A percentile compares a stretch with the other conserved stretches of the same genome.
Evolutionary conservation across 2,113 vertebrate species (phyloP).

Genomic region (Acanthochromis polyacanthus): DNA sequence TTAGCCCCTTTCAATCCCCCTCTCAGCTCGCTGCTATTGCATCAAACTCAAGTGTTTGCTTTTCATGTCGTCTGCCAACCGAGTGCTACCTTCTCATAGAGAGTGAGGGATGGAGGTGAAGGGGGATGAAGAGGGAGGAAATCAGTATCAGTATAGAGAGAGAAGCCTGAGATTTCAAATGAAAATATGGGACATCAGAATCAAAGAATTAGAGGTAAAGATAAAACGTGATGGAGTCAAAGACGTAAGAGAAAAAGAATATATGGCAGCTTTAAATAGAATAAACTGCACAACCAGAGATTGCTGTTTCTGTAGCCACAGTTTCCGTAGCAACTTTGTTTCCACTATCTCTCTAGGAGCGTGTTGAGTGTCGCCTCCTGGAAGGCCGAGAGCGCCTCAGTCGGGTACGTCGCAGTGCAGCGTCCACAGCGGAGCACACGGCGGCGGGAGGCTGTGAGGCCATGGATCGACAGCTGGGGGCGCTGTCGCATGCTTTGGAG

Average conservation of each 20-base stretch:
- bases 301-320: constrained; percentile 68
- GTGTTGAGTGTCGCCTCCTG: constrained; percentile 90
- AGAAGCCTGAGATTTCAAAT: constrained; percentile 25
- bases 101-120: constrained; percentile 26
- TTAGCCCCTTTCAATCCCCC: constrained; percentile 19
- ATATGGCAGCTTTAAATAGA: constrained; percentile 73
- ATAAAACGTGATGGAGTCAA: constrained; percentile 16
- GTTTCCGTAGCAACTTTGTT: constrained; percentile 91
- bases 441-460: constrained; percentile 88
- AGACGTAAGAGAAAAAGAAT: constrained; percentile 5
- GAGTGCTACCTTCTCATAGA: constrained; percentile 50
- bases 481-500: constrained; percentile 91
- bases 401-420: constrained; percentile 88
- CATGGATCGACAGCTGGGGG: constrained; percentile 91
- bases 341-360: constrained; percentile 86
- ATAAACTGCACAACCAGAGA: constrained; percentile 27
- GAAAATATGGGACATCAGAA: constrained; percentile 34
- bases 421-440: constrained; percentile 86
- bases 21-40: constrained; percentile 36
- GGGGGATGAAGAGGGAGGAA: constrained; percentile 11
- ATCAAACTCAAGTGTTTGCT: constrained; percentile 56
- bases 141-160: constrained; percentile 4
- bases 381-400: constrained; percentile 90
- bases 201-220: constrained; percentile 16
- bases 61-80: constrained; percentile 45